Base-by-base conservation (phyloP, 2,888 invertebrate genomes). In the Augochlorella aurata region DNA sequence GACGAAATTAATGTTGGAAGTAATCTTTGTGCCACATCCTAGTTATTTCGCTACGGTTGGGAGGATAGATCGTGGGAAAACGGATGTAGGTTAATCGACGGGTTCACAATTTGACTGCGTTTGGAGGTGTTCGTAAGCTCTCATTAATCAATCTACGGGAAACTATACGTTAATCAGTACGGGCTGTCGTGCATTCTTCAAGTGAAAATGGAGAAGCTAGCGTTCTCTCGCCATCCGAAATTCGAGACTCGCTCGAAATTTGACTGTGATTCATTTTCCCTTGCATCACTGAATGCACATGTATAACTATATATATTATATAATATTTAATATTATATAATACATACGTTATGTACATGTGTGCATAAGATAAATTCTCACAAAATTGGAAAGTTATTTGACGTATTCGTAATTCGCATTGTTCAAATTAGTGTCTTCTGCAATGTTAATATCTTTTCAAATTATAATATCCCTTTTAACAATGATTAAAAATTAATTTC, bases 171-270 rank as follows among this genome's bases (percentile, higher is more conserved):
- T 70, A 66, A 82, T 76, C 81, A 49, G 61, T 49, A 44, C n/a
- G 49, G 61, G 47, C 68, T 70, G 74, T 83, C 84, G 82, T 82
- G 84, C 87, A 89, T 90, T 89, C 85, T 82, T 88, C 49, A 76
- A 87, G 90, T 85, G 90, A 89, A 90, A 90, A 87, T 79, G 79
- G 69, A 63, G 82, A 85, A 78, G 76, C 49, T 45, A 49, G 14
- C 10, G 2, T 9, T 58, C 44, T 73, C 54, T 68, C 67, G 67
- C 81, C 86, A 81, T 77, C 79, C 88, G 79, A 90, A 88, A 88
- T 84, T 66, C 77, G n/a, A 58, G 44, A 66, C 75, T 61, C 74
- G 67, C 76, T 50, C 61, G 72, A 29, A 38, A 67, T 73, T 76
- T 58, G 54, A 63, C 70, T 58, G 10, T n/a, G 29, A 16, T 9